phyloP scores from a whole-genome alignment of 35 echinoderm and acorn worm genomes.

The Eucidaris tribuloides region DNA sequence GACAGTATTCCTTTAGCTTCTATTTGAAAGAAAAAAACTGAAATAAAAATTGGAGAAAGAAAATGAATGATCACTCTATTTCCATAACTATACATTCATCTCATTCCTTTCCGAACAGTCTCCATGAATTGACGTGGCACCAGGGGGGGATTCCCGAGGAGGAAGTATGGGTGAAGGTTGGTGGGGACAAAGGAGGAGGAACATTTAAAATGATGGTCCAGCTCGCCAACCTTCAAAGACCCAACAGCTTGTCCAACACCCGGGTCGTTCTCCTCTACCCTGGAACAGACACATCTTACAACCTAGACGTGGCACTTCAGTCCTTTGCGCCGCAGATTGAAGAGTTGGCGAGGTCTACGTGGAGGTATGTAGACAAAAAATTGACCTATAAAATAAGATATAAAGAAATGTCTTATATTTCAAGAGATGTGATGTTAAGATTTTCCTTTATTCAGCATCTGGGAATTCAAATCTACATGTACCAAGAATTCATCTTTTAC shows the following conservation, averaged over 20 bases:
- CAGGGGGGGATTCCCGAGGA: not conserved
- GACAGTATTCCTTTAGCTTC: not conserved
- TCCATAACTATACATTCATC: not conserved
- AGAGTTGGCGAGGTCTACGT: not conserved
- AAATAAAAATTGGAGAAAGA: not conserved
- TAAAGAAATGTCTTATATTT: not conserved
- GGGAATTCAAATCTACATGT: not conserved
- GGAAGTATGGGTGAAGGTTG: constrained; percentile 38
- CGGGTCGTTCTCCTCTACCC: constrained; percentile 11
- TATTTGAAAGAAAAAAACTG: not conserved
- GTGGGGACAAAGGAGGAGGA: constrained; percentile 43
- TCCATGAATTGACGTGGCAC: not conserved
- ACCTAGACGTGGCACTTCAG: not conserved
- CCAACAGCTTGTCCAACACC: constrained; percentile 34
- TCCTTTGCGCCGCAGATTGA: not conserved
- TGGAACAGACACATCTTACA: not conserved
- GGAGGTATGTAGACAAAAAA: not conserved
- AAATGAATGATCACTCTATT: not conserved
- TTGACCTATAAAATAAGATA: not conserved
- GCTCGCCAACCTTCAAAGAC: not conserved
- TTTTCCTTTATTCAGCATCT: not conserved
- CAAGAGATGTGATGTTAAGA: not conserved
- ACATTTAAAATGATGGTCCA: constrained; percentile 55
- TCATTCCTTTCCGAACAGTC: not conserved
- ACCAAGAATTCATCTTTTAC: not conserved